These are phyloP conservation scores for Lasioglossum lativentre DNA, from an alignment of 2,888 invertebrate genomes.

Conservation along the genomic window DNA sequence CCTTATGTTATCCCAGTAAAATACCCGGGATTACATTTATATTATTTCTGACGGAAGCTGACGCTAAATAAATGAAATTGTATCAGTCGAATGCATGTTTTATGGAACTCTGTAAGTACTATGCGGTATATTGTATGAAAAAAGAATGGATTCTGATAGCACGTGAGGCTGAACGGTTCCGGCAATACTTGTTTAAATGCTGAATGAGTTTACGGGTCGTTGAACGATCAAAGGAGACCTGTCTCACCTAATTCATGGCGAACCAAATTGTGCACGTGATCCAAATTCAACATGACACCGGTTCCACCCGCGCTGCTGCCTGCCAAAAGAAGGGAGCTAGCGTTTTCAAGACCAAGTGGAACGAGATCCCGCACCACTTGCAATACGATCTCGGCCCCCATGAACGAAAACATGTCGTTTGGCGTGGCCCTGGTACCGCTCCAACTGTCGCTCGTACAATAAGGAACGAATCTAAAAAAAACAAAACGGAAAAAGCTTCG, in stretches of 20 bases:
- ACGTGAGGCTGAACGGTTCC: neutral
- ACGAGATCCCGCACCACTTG: conserved; percentile 89
- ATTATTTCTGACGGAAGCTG: neutral
- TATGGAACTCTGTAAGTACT: neutral
- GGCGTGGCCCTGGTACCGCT: conserved; percentile 90
- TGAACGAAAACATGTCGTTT: conserved; percentile 91
- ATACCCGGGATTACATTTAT: neutral
- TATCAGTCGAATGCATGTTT: neutral
- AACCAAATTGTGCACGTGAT: conserved; percentile 91
- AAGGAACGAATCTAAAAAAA: conserved; percentile 90
- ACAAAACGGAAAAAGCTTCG: conserved; percentile 63
- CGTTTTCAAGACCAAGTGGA: conserved; percentile 88
- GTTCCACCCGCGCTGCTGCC: conserved; percentile 96
- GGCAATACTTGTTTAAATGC: conserved; percentile 2
- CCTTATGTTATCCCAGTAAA: too few species aligned
- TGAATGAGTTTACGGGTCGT: conserved; percentile 8
- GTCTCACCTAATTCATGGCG: conserved; percentile 85
- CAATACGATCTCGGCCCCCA: conserved; percentile 94
- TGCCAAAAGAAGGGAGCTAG: conserved; percentile 92
- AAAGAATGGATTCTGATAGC: neutral
- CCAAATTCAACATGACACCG: conserved; percentile 96
- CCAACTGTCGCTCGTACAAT: conserved; percentile 98
- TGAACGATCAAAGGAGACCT: conserved; percentile 9
- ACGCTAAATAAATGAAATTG: neutral
- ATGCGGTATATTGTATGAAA: neutral